Evolutionary conservation across 2,797 vertebrate genomes (phyloP), one percentile per base, ranked within the genome.

Genomic region (Vultur gryphus): DNA sequence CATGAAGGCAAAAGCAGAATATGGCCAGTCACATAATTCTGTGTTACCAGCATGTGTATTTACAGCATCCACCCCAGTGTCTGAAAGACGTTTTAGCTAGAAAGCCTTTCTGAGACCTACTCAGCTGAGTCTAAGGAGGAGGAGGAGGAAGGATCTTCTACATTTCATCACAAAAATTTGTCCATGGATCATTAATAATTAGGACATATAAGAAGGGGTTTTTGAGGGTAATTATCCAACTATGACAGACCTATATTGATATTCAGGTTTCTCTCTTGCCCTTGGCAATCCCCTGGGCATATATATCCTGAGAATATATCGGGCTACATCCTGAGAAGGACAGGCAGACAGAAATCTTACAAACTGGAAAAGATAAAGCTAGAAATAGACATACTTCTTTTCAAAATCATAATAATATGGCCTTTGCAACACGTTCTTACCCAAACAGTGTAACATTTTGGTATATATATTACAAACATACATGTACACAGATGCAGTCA

Each of bases 191-290:
- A 18, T 52, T 57, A 67, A 31, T 20, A 64, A 79, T n/a, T 19
- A 49, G 43, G 29, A 61, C 7, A 29, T 4, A 17, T 1, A 28
- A 71, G 14, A 81, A 62, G 15, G 12, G 16, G 0, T 1, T 3
- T 59, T 31, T 61, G 23, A 57, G 13, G 43, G 13, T 33, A 72
- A 52, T 67, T 61, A 85, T 24, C 29, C 39, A 62, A 41, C 24
- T 48, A 46, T 35, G 39, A 29, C 21, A 84, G 49, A 69, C 31
- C n/a, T 84, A 75, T 37, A 64, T 11, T 29, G 39, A 52, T 48
- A 79, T 6, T 43, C 44, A 64, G 24, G n/a, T 79, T 79, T 84
- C n/a, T 26, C 35, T 69, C 37, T 46, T 62, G 61, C 48, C 48
- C 44, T 67, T 52, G 26, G 23, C 59, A 35, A 58, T 29, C 11